phyloP scores from a whole-genome alignment of 2,797 vertebrate species.

The Serranus cabrilla region DNA sequence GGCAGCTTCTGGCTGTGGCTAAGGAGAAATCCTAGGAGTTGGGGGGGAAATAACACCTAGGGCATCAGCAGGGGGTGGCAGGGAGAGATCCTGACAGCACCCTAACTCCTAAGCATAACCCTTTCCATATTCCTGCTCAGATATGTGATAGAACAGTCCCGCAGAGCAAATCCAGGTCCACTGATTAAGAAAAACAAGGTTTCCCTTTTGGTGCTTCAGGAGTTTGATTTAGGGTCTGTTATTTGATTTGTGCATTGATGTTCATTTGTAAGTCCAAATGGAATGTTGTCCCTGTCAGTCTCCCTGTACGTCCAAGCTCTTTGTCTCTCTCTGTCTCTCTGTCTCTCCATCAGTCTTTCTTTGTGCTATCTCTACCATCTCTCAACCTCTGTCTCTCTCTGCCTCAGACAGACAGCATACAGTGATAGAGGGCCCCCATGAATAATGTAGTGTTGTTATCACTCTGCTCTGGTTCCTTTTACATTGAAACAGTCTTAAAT shows the following conservation, averaged over 20 bases:
- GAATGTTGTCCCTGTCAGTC: slow-evolving; percentile 49
- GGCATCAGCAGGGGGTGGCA: no score
- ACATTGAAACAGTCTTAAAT: slow-evolving; percentile 80
- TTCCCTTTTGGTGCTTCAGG: background rate
- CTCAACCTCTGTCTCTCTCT: slow-evolving; percentile 23
- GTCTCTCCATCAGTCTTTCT: slow-evolving; percentile 8
- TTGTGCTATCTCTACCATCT: slow-evolving; percentile 31
- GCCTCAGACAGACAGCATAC: slow-evolving; percentile 46
- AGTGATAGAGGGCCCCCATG: slow-evolving; percentile 47
- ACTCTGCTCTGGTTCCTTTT: slow-evolving; percentile 71
- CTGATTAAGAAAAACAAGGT: background rate
- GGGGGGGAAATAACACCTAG: no score
- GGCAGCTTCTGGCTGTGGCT: no score
- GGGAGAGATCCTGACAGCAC: no score
- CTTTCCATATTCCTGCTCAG: background rate
- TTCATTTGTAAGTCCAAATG: slow-evolving; percentile 49
- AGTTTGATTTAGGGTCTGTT: slow-evolving; percentile 28
- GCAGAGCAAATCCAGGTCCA: no score
- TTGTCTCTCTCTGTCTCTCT: slow-evolving; percentile 37
- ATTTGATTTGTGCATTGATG: slow-evolving; percentile 54
- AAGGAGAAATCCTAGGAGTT: no score
- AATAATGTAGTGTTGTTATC: slow-evolving; percentile 71
- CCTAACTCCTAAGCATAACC: background rate
- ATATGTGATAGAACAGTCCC: no score
- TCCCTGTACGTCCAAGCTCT: slow-evolving; percentile 28